A percentile compares a stretch with the other conserved stretches of the same genome.
phyloP scores from a whole-genome alignment of 2,797 vertebrate genomes.

The Choloepus didactylus region DNA sequence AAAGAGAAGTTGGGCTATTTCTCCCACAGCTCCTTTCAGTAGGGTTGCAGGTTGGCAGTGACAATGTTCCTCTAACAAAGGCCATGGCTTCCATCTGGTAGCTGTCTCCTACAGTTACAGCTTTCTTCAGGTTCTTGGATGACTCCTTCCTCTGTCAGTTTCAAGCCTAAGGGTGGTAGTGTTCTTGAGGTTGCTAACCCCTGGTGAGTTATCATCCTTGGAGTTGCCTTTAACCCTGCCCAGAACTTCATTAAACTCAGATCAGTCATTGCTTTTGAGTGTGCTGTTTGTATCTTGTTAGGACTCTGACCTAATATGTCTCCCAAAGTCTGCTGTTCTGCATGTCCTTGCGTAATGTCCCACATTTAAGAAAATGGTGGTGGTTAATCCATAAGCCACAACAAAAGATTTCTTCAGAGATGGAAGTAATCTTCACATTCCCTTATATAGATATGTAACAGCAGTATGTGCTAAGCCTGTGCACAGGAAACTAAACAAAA shows the following conservation, averaged over 20 bases:
- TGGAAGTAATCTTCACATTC: neutral
- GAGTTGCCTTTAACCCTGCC: neutral
- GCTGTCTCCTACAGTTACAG: neutral
- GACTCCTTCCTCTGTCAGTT: neutral
- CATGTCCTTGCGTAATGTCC: neutral
- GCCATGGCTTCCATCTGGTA: neutral
- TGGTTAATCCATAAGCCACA: neutral
- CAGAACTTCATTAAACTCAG: neutral
- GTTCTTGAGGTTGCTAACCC: neutral
- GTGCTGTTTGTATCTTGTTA: neutral
- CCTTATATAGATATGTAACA: neutral
- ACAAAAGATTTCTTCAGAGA: conserved; percentile 27
- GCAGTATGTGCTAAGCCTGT: neutral
- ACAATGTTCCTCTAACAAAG: neutral
- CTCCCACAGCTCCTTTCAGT: neutral
- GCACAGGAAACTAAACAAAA: neutral
- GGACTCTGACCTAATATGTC: neutral
- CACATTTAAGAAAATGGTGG: neutral
- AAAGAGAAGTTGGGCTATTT: neutral
- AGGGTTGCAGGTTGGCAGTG: neutral
- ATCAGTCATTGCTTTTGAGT: neutral
- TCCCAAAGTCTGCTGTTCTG: conserved; percentile 3
- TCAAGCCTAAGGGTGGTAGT: neutral
- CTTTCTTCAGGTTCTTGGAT: neutral
- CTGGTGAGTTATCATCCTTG: neutral